Base-by-base conservation (phyloP, 2,113 vertebrate species). In the Etheostoma spectabile region DNA sequence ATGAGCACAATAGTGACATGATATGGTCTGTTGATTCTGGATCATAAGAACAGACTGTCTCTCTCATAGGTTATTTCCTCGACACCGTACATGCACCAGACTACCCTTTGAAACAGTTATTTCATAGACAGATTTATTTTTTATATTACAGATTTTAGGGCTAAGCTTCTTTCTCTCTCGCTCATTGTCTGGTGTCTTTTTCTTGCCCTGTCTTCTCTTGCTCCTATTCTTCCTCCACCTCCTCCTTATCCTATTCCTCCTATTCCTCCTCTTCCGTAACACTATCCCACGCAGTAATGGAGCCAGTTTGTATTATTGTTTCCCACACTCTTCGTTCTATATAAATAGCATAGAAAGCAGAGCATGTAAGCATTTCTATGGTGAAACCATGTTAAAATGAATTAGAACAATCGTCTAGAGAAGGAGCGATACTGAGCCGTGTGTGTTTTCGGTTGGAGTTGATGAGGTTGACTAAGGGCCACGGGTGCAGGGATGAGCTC, bases 241-340 rank as follows among this genome's bases (percentile, higher is more conserved):
- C 64, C 59, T 73, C 21, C 49, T 56, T 13, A 24, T 33, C 42
- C 48, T 78, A 18, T 30, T 62, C 24, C 48, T 82, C 69, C 38
- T n/a, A 42, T 46, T 79, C 38, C 61, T 67, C 46, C 59, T 80
- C 75, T 76, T 62, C 49, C 19, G 0, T 48, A 69, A 63, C 30
- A 72, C 81, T 73, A 27, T 88, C 82, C 84, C 83, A 86, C 66
- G 33, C 72, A 64, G 52, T 65, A 71, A 82, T 68, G 48, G 76
- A 85, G 55, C 27, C 86, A 72, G 69, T 85, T 86, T 79, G 70
- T 51, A 55, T 77, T 62, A 42, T 67, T 49, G 65, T 89, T 93
- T 92, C 91, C 89, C 91, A 92, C 91, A 94, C 74, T 90, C 55
- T 4, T 84, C 51, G 73, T 84, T 86, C 86, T 81, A 86, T 81